A percentile compares a stretch with the other conserved stretches of the same genome.
Conservation (phyloP, 1,140 invertebrate species). For the Dufourea novaeangliae region DNA sequence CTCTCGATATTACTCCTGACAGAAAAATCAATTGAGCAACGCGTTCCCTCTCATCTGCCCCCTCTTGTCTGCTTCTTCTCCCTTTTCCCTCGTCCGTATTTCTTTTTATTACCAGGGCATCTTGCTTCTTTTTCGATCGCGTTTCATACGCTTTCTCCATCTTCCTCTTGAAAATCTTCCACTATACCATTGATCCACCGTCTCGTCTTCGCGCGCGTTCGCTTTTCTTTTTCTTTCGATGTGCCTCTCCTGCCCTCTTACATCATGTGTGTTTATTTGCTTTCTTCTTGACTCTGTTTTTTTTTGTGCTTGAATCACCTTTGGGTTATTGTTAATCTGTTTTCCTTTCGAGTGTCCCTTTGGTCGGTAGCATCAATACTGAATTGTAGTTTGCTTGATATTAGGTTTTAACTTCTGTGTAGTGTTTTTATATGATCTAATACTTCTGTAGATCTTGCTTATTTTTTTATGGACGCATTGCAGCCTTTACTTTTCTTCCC, state of each 20-base stretch:
- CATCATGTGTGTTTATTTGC: too few species aligned
- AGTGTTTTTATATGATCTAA: too few species aligned
- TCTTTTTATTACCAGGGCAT: not conserved
- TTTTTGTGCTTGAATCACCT: too few species aligned
- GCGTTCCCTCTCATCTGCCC: conserved; percentile 4
- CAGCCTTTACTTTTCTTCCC: too few species aligned
- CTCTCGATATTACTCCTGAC: conserved; percentile 41
- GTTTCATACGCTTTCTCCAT: not conserved
- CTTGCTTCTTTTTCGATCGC: not conserved
- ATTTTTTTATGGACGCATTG: too few species aligned
- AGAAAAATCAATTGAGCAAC: conserved; percentile 44
- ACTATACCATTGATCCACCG: not conserved
- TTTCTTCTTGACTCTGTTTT: not conserved
- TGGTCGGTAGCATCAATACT: too few species aligned
- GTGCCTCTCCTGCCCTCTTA: too few species aligned
- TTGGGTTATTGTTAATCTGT: too few species aligned
- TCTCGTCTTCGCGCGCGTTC: not conserved
- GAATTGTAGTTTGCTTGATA: too few species aligned
- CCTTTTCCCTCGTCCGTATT: not conserved
- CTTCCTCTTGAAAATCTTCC: not conserved
- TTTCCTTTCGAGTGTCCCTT: too few species aligned
- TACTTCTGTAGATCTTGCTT: too few species aligned
- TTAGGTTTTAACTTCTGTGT: too few species aligned
- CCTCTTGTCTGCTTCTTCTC: not conserved
- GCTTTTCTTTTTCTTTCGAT: not conserved